Evolutionary conservation across 2,797 vertebrate species (phyloP).

Genomic region (Sebastolobus altivelis): DNA sequence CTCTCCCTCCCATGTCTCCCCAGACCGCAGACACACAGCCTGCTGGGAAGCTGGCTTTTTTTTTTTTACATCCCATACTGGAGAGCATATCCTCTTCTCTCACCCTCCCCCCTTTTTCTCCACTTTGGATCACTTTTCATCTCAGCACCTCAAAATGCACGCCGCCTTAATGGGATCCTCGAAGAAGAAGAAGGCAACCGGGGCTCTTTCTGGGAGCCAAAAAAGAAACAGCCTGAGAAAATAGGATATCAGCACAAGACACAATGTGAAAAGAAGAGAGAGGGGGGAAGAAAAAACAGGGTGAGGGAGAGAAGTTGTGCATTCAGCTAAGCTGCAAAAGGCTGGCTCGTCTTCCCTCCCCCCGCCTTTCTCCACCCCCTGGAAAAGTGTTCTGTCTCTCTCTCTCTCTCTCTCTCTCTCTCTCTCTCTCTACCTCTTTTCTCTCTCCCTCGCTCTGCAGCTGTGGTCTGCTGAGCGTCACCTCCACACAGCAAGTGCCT

Average conservation of each 20-base stretch:
- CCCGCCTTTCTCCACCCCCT: slow-evolving; percentile 68
- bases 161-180: slow-evolving; percentile 45
- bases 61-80: slow-evolving; percentile 42
- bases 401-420: slow-evolving; percentile 50
- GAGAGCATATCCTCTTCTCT: slow-evolving; percentile 40
- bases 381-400: slow-evolving; percentile 65
- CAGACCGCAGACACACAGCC: slow-evolving; percentile 65
- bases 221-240: slow-evolving; percentile 55
- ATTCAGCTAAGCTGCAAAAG: slow-evolving; percentile 80
- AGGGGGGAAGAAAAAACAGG: slow-evolving; percentile 22
- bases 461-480: slow-evolving; percentile 81
- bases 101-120: background rate
- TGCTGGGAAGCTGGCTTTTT: slow-evolving; percentile 58
- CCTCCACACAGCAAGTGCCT: slow-evolving; percentile 83
- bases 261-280: slow-evolving; percentile 53
- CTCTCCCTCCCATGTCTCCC: slow-evolving; percentile 20
- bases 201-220: slow-evolving; percentile 42
- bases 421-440: slow-evolving; percentile 44
- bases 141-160: slow-evolving; percentile 33
- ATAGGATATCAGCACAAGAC: slow-evolving; percentile 62
- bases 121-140: slow-evolving; percentile 55
- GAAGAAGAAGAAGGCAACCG: slow-evolving; percentile 31
- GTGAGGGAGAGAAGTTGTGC: slow-evolving; percentile 78
- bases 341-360: slow-evolving; percentile 56
- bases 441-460: slow-evolving; percentile 78